Conservation (phyloP, 2,113 vertebrate genomes). For the Dipodomys spectabilis region DNA sequence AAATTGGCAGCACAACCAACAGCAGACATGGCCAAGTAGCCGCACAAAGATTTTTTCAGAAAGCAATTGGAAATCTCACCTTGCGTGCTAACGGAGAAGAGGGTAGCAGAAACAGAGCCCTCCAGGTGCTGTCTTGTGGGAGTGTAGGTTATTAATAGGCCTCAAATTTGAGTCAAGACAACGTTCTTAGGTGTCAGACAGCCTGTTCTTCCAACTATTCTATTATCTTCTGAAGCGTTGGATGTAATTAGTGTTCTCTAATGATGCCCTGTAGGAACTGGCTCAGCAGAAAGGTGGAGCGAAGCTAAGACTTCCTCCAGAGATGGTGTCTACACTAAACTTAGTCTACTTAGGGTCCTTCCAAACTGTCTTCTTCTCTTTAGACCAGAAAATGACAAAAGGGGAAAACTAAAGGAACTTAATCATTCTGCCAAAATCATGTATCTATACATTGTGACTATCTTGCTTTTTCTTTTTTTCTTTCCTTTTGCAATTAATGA, state of each 20-base stretch:
- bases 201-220: constrained; percentile 31
- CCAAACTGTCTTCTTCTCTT: not conserved
- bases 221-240: not conserved
- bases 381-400: not conserved
- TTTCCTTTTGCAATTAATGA: not conserved
- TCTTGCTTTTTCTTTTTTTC: not conserved
- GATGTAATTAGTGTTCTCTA: not conserved
- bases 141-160: not conserved
- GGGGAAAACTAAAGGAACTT: not conserved
- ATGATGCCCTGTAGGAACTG: not conserved
- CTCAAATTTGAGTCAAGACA: not conserved
- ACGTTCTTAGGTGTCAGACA: constrained; percentile 10
- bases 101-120: not conserved
- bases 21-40: constrained; percentile 50
- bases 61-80: constrained; percentile 58
- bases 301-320: not conserved
- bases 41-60: constrained; percentile 32
- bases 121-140: not conserved
- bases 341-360: not conserved
- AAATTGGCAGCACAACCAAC: constrained; percentile 49
- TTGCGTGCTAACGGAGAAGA: not conserved
- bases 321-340: not conserved
- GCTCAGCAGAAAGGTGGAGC: not conserved
- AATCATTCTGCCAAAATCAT: not conserved
- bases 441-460: not conserved